Evolutionary conservation across 2,888 invertebrate species (phyloP).

Genomic region (Meghimatium bilineatum): DNA sequence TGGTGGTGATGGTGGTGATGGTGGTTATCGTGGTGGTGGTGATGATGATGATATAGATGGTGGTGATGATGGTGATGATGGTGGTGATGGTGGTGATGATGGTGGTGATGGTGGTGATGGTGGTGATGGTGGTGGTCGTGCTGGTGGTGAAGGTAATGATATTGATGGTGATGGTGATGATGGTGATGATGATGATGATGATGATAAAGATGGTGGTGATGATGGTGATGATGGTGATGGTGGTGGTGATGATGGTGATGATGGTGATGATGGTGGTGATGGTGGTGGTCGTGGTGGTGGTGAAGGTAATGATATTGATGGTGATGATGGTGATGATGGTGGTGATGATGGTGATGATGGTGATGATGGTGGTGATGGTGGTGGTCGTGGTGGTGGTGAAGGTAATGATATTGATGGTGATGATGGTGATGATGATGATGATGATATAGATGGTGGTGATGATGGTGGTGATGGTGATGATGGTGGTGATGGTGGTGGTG

Average conservation of each 20-base stretch:
- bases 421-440: too few species aligned
- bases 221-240: slow-evolving; percentile 20
- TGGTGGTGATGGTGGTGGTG: not conserved
- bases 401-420: too few species aligned
- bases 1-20: slow-evolving; percentile 36
- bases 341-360: too few species aligned
- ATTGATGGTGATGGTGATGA: too few species aligned
- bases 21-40: slow-evolving; percentile 8
- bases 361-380: not conserved
- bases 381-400: not conserved
- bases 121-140: not conserved
- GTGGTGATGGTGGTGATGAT: not conserved
- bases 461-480: not conserved
- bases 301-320: not conserved
- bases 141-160: not conserved
- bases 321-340: not conserved
- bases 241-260: slow-evolving; percentile 20
- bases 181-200: too few species aligned
- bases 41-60: slow-evolving; percentile 11
- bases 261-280: slow-evolving; percentile 20
- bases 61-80: slow-evolving; percentile 10
- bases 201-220: not conserved
- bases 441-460: too few species aligned
- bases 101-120: too few species aligned
- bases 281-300: slow-evolving; percentile 4